Base-by-base conservation (phyloP, 2,797 vertebrate genomes). In the Myotis planiceps region DNA sequence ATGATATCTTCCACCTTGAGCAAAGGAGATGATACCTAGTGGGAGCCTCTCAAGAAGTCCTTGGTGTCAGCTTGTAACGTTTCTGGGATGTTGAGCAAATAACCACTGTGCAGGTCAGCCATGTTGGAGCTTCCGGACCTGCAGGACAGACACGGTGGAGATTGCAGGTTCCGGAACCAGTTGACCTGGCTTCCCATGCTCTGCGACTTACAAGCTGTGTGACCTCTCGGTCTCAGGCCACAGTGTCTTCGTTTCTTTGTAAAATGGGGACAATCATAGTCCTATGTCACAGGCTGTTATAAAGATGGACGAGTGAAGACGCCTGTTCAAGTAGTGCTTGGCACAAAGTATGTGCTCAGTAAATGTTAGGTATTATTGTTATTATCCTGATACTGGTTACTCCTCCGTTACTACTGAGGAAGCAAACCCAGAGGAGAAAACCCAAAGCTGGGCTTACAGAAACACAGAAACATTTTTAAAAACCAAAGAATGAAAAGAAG, bases 381-480 rank as follows among this genome's bases (percentile, higher is more conserved):
- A 6, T 53, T 34, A 88, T 29, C 25, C 47, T 51, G 32, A 39
- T 66, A 69, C 19, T 47, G 34, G 58, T 34, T 0, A 15, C 15
- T 53, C 37, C 39, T 55, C 13, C 82, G 1, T 88, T 92, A 47
- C 68, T 49, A 60, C 21, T 37, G 82, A 80, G 74, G 42, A 4
- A 51, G 69, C 37, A 89, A 87, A 8, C 10, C 14, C 25, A 21
- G 7, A n/a, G 55, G 51, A 71, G 76, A 45, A 51, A 63, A 74
- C 15, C 19, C 51, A 39, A 88, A 55, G n/a, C 66, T 76, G 29
- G 13, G 2, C 65, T 90, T 66, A 69, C 3, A 66, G 45, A 18
- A 75, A 94, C 78, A 45, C 39, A 75, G 42, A 78, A 6, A 32
- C 10, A 25, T 37, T 90, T 95, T 88, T 34, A 88, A 86, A 94